These are phyloP conservation scores for Beris morrisii DNA, from an alignment of 2,888 invertebrate genomes.

Conservation along the genomic window DNA sequence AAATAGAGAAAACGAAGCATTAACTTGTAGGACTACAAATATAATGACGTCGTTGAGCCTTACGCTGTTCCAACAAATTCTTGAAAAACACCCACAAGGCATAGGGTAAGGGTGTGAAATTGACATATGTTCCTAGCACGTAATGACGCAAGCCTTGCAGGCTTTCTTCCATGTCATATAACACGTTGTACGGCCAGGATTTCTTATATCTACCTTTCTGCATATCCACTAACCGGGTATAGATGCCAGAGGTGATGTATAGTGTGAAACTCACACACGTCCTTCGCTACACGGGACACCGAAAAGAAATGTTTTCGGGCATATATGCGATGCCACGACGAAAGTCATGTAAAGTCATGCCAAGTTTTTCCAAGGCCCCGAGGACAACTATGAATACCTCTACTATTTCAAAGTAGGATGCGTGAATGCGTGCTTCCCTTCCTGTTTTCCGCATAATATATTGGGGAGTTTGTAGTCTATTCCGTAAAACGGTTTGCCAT, in stretches of 20 bases:
- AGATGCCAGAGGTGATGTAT: no score
- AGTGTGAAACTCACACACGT: no score
- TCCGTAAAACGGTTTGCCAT: constrained; percentile 7
- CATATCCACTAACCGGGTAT: no score
- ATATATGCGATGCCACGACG: neutral
- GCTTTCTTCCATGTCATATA: constrained; percentile 14
- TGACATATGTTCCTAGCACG: constrained; percentile 32
- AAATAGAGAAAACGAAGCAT: constrained; percentile 9
- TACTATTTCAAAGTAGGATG: constrained; percentile 14
- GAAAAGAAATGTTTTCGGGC: no score
- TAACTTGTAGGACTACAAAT: constrained; percentile 20
- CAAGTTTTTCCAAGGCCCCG: constrained; percentile 13
- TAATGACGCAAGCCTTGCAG: constrained; percentile 34
- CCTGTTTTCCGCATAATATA: constrained; percentile 9
- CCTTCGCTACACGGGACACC: no score
- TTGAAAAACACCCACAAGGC: constrained; percentile 17
- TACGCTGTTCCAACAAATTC: constrained; percentile 2
- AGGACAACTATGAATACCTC: constrained; percentile 16
- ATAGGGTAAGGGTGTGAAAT: constrained; percentile 34
- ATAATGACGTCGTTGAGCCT: constrained; percentile 6
- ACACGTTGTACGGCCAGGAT: no score
- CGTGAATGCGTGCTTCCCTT: constrained; percentile 27
- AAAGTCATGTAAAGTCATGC: constrained; percentile 23
- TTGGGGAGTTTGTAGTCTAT: constrained; percentile 3
- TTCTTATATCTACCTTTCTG: no score